phyloP scores from a whole-genome alignment of 1,140 invertebrate genomes.

The Drosophila santomea region DNA sequence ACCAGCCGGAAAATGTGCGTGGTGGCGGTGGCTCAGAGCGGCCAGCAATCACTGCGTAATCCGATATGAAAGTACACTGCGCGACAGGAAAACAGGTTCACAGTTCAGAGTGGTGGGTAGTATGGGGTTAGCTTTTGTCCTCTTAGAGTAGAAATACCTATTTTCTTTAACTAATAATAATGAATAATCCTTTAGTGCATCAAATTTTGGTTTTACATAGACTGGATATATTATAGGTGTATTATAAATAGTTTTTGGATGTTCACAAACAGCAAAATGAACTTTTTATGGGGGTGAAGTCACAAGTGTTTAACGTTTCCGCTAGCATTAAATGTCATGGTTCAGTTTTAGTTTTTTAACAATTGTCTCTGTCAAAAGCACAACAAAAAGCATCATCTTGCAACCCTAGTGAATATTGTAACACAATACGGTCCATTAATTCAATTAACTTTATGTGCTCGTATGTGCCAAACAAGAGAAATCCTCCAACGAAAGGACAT shows the following conservation, averaged over 20 bases:
- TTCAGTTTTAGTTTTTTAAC: neutral
- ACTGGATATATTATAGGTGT: too few relatives aligned
- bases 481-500: conserved; percentile 3
- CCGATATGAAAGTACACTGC: conserved; percentile 40
- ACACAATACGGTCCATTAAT: conserved; percentile 65
- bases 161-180: neutral
- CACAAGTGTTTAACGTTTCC: too few relatives aligned
- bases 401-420: conserved; percentile 26
- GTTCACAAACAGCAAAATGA: too few relatives aligned
- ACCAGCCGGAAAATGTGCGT: conserved; percentile 21
- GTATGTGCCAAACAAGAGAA: neutral
- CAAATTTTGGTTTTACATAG: too few relatives aligned
- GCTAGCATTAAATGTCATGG: too few relatives aligned
- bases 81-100: conserved; percentile 35
- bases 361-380: too few relatives aligned
- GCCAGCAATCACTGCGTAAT: conserved; percentile 46
- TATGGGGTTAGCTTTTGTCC: neutral
- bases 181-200: too few relatives aligned
- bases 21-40: neutral
- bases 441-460: conserved; percentile 63
- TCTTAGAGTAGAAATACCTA: too few relatives aligned
- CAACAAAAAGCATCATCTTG: too few relatives aligned
- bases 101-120: neutral
- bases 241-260: too few relatives aligned
- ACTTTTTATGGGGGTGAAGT: too few relatives aligned